Percentiles rank a stretch among this genome's conserved stretches.
Evolutionary conservation across 1,140 invertebrate genomes (phyloP).

Genomic region (Drosophila jambulina): DNA sequence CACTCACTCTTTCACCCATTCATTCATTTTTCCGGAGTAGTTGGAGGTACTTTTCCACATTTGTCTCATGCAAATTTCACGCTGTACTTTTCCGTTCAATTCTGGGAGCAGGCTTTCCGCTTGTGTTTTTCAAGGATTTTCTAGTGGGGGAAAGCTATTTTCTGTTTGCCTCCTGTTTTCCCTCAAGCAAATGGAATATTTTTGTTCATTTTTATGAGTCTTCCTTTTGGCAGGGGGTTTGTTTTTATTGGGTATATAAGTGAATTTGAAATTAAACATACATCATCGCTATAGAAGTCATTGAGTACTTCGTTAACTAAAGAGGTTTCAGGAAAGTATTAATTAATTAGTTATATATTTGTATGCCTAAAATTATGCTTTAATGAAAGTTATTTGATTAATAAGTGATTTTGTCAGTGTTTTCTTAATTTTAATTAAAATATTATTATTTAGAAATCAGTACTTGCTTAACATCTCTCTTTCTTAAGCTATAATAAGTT

Average conservation of each 20-base stretch:
- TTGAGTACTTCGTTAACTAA: neutral
- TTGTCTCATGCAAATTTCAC: conserved; percentile 47
- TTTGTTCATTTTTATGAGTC: conserved; percentile 43
- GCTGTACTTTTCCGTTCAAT: conserved; percentile 48
- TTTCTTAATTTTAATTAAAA: neutral
- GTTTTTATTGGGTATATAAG: neutral
- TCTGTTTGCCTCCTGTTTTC: conserved; percentile 18
- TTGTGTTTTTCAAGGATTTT: conserved; percentile 18
- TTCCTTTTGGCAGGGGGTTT: conserved; percentile 23
- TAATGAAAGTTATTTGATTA: too few species aligned
- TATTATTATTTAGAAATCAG: too few species aligned
- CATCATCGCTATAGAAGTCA: neutral
- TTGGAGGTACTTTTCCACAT: conserved; percentile 38
- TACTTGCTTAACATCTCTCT: too few species aligned
- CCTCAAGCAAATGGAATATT: conserved; percentile 48
- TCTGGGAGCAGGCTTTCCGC: conserved; percentile 14
- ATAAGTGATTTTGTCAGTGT: too few species aligned
- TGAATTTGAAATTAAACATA: neutral
- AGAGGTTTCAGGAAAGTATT: fast-evolving
- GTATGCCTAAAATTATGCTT: neutral
- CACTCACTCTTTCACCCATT: neutral
- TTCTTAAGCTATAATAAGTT: too few species aligned
- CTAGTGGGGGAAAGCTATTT: conserved; percentile 30
- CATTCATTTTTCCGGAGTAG: conserved; percentile 6
- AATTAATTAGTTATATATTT: neutral